These are phyloP conservation scores for Caenorhabditis becei DNA, from an alignment of 2,888 invertebrate species.

Conservation along the genomic window DNA sequence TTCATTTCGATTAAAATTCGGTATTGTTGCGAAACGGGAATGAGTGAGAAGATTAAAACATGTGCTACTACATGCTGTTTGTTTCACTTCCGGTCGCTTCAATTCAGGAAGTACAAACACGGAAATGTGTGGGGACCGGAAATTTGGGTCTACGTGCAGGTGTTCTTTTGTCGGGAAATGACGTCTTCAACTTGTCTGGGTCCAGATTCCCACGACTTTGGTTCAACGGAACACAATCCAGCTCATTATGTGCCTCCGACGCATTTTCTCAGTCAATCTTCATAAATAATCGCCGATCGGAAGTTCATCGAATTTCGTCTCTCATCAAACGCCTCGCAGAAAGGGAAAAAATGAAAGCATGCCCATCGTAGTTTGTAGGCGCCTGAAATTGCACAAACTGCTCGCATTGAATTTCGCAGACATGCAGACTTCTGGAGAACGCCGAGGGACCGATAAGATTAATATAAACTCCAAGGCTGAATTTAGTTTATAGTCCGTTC, in stretches of 20 bases:
- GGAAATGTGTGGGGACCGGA: slow-evolving; percentile 21
- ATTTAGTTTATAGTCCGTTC: no score
- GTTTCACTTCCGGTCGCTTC: not conserved
- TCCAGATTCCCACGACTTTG: slow-evolving; percentile 23
- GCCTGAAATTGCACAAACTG: slow-evolving; percentile 23
- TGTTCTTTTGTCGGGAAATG: slow-evolving; percentile 34
- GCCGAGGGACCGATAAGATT: slow-evolving; percentile 1
- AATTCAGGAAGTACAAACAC: slow-evolving; percentile 3
- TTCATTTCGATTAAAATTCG: not conserved
- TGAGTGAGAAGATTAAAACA: not conserved
- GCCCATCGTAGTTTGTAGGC: slow-evolving; percentile 16
- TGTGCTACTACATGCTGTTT: not conserved
- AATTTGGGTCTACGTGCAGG: slow-evolving; percentile 25
- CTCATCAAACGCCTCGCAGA: no score
- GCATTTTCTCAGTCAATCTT: not conserved
- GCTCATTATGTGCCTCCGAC: not conserved
- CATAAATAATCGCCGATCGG: not conserved
- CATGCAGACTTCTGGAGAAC: not conserved
- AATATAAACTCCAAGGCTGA: not conserved
- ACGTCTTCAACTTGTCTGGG: slow-evolving; percentile 36
- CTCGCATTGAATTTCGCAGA: not conserved
- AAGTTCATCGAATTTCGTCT: not conserved
- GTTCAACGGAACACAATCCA: not conserved
- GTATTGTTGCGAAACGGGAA: not conserved
- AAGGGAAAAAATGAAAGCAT: not conserved